phyloP scores from a whole-genome alignment of 1,140 invertebrate species.

The Drosophila pallidifrons region DNA sequence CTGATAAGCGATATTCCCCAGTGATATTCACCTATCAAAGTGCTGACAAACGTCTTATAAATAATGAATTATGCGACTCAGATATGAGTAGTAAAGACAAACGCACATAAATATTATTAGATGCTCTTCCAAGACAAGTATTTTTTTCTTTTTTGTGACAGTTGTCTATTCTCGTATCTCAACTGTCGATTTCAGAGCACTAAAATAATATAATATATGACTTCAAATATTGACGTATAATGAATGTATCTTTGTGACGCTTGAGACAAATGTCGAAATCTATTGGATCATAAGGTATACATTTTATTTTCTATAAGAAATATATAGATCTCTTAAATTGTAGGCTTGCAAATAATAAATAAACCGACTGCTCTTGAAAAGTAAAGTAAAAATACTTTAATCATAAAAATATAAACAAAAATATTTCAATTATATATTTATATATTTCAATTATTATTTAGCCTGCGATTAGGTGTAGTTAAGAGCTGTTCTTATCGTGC shows the following conservation, averaged over 20 bases:
- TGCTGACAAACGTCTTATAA: slow-evolving; percentile 7
- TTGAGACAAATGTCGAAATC: neutral
- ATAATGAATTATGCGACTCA: slow-evolving; percentile 16
- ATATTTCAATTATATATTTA: too few species aligned
- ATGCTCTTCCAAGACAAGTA: slow-evolving; percentile 13
- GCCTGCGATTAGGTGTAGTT: slow-evolving; percentile 22
- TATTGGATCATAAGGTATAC: too few species aligned
- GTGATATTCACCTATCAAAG: slow-evolving; percentile 26
- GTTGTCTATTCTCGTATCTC: slow-evolving; percentile 11
- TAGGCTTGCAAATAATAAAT: neutral
- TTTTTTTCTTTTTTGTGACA: slow-evolving; percentile 3
- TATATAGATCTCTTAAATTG: too few species aligned
- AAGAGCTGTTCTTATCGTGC: slow-evolving; percentile 5
- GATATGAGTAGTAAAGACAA: slow-evolving; percentile 14
- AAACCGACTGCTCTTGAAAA: neutral
- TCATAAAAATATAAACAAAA: too few species aligned
- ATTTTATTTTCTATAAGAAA: too few species aligned
- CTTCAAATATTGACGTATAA: neutral
- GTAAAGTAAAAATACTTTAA: neutral
- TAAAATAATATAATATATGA: neutral
- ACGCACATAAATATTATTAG: slow-evolving; percentile 2
- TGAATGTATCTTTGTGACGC: neutral
- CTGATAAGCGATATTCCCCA: slow-evolving; percentile 11
- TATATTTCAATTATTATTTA: slow-evolving; percentile 7
- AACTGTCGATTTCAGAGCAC: neutral